These are phyloP conservation scores for Pycnonotus jocosus DNA, from an alignment of 2,113 vertebrate genomes.

Conservation along the genomic window DNA sequence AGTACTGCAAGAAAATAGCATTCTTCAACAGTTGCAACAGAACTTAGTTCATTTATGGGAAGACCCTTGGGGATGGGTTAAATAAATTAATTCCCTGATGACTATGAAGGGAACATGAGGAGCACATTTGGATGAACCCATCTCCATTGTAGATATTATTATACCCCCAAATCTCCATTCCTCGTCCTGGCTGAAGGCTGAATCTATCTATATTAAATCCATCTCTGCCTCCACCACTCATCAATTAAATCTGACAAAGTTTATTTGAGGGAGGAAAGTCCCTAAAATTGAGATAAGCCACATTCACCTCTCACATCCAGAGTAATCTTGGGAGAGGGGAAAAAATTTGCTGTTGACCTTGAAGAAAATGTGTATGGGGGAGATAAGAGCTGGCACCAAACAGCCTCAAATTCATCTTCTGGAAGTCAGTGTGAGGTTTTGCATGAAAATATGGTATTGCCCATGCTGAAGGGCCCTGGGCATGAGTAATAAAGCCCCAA, in stretches of 20 bases:
- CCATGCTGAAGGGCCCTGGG: fast-evolving
- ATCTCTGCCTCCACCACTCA: background rate
- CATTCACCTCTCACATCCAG: fast-evolving
- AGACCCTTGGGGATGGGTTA: background rate
- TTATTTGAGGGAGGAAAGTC: background rate
- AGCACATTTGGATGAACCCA: background rate
- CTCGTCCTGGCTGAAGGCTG: fast-evolving
- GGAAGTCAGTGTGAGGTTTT: background rate
- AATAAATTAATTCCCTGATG: background rate
- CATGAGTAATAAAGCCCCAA: background rate
- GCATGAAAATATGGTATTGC: background rate
- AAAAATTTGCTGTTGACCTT: background rate
- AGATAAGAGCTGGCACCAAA: background rate
- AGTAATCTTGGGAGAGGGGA: background rate
- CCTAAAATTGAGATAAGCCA: background rate
- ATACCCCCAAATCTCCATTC: background rate
- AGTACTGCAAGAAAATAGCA: background rate
- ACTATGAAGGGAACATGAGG: background rate
- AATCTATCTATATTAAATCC: background rate
- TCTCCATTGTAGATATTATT: background rate
- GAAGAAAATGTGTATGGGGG: background rate
- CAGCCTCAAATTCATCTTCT: background rate
- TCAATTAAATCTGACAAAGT: background rate
- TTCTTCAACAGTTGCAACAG: background rate
- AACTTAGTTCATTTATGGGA: background rate